A percentile compares a stretch with the other conserved stretches of the same genome.
phyloP scores from a whole-genome alignment of 1,140 invertebrate species.

The Laodelphax striatellus region DNA sequence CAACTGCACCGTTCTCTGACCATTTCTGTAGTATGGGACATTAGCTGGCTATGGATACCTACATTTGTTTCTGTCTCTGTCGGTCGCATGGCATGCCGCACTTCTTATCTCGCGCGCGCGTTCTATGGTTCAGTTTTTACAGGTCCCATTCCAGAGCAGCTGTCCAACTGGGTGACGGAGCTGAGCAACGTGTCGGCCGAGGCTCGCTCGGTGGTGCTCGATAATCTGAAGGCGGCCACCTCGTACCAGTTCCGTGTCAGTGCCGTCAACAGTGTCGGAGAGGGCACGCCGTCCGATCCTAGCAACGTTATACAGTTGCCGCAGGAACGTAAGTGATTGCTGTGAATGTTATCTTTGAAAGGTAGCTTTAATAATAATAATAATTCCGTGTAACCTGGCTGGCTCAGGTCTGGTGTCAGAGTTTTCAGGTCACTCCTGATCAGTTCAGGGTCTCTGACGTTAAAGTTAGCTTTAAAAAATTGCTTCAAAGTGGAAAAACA shows the following conservation, averaged over 20 bases:
- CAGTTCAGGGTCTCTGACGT: too few species aligned
- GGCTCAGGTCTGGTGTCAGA: too few species aligned
- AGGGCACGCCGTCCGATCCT: constrained; percentile 78
- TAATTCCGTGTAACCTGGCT: too few species aligned
- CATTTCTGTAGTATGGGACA: too few species aligned
- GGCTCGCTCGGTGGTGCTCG: constrained; percentile 65
- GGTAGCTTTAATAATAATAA: too few species aligned
- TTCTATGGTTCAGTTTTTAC: constrained; percentile 26
- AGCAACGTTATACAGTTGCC: constrained; percentile 80
- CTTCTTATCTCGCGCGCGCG: too few species aligned
- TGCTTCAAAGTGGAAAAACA: too few species aligned
- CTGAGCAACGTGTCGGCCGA: constrained; percentile 72
- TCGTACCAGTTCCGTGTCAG: constrained; percentile 93
- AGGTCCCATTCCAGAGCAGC: constrained; percentile 68
- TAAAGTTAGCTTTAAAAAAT: too few species aligned
- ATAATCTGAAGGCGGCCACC: constrained; percentile 82
- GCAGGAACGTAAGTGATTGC: constrained; percentile 71
- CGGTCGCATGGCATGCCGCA: too few species aligned
- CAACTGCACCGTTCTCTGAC: too few species aligned
- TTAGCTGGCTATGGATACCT: constrained; percentile 40
- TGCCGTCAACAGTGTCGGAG: constrained; percentile 90
- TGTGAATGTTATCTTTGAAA: too few species aligned
- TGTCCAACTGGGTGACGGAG: constrained; percentile 81
- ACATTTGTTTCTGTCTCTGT: constrained; percentile 28
- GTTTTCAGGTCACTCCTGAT: too few species aligned